These are phyloP conservation scores for Tinea trinotella DNA, from an alignment of 2,888 invertebrate genomes.

Conservation along the genomic window DNA sequence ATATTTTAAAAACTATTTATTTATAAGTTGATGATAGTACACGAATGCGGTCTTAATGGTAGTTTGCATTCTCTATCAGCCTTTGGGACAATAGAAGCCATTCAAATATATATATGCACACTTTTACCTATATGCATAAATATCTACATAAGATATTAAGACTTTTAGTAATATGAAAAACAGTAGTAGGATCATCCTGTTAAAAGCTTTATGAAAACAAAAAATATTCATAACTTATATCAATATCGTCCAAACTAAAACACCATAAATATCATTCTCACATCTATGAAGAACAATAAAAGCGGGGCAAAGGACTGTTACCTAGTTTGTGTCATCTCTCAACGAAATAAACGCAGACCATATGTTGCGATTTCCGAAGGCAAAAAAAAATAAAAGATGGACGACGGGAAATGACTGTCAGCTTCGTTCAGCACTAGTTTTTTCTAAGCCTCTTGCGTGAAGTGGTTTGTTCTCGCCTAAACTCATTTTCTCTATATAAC, in stretches of 20 bases:
- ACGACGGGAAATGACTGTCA: conserved; percentile 61
- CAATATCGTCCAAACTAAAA: not conserved
- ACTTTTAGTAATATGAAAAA: no score
- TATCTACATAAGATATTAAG: no score
- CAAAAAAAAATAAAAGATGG: conserved; percentile 46
- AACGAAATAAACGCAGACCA: conserved; percentile 33
- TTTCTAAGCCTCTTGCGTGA: conserved; percentile 32
- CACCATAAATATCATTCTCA: not conserved
- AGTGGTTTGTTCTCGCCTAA: conserved; percentile 18
- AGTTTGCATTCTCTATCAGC: no score
- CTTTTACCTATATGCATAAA: no score
- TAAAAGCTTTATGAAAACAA: no score
- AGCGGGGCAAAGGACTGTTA: conserved; percentile 8
- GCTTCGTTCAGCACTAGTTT: conserved; percentile 48
- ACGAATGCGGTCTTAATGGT: no score
- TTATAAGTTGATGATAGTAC: no score
- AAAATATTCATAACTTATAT: not conserved
- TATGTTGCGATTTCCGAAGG: conserved; percentile 59
- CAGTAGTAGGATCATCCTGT: no score
- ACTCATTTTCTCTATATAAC: conserved; percentile 6
- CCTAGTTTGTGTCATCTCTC: conserved; percentile 6
- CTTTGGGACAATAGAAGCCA: no score
- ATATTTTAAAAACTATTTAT: no score
- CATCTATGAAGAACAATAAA: not conserved
- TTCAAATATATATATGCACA: no score